Conservation (phyloP, 2,797 vertebrate genomes). For the Danio jaintianensis region DNA sequence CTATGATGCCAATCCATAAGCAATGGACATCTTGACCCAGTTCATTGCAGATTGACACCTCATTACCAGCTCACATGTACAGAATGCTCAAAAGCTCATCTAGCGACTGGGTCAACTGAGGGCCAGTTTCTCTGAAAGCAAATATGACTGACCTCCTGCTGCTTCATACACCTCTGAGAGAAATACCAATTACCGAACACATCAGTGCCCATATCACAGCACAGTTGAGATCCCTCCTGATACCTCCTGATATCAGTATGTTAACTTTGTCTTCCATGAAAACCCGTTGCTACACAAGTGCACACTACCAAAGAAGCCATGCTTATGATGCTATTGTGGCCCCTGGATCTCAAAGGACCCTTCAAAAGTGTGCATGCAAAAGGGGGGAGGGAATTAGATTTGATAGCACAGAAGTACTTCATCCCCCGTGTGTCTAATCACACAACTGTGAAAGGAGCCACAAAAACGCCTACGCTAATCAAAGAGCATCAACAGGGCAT, state of each 20-base stretch:
- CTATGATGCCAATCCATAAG: background rate
- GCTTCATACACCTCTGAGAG: slow-evolving; percentile 19
- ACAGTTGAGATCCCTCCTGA: background rate
- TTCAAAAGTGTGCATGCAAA: background rate
- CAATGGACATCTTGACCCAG: slow-evolving; percentile 20
- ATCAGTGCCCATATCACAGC: background rate
- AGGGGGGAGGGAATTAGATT: slow-evolving; percentile 1
- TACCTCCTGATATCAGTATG: slow-evolving; percentile 4
- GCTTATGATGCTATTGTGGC: background rate
- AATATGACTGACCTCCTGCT: slow-evolving; percentile 32
- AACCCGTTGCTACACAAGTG: background rate
- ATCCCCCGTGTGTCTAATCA: background rate
- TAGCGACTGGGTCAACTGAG: slow-evolving; percentile 11
- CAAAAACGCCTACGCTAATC: background rate
- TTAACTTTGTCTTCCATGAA: background rate
- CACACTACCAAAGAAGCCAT: background rate
- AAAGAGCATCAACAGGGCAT: slow-evolving; percentile 7
- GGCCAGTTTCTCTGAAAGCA: background rate
- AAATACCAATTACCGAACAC: slow-evolving; percentile 27
- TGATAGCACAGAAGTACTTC: slow-evolving; percentile 20
- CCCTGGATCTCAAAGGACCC: background rate
- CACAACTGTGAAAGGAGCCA: slow-evolving; percentile 8
- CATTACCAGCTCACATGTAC: slow-evolving; percentile 9
- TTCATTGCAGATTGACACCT: slow-evolving; percentile 7
- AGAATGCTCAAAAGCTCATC: slow-evolving; percentile 27